These are phyloP conservation scores for Sturnus vulgaris DNA, from an alignment of 2,113 vertebrate genomes.

Conservation along the genomic window DNA sequence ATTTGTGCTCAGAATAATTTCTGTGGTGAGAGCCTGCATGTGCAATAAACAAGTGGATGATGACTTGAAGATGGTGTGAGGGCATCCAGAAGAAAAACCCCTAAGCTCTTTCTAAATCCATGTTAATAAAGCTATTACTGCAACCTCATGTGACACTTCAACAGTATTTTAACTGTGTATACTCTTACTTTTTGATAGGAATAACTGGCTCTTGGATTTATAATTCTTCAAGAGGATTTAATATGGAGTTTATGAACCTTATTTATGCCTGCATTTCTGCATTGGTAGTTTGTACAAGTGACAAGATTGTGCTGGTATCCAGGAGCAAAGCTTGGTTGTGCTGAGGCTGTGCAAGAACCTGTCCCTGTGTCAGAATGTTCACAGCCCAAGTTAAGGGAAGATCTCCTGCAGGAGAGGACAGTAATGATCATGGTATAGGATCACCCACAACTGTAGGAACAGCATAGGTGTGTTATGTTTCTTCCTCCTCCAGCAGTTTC, in stretches of 20 bases:
- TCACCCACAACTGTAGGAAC: neutral
- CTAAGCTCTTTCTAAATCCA: neutral
- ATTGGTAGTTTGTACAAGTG: neutral
- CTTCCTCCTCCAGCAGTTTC: neutral
- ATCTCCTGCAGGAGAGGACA: neutral
- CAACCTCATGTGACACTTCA: neutral
- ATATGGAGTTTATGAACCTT: neutral
- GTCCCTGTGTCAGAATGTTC: neutral
- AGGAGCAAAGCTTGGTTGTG: neutral
- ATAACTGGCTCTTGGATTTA: neutral
- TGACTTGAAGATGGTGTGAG: neutral
- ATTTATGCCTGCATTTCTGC: neutral
- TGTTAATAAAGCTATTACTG: neutral
- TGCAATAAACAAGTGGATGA: neutral
- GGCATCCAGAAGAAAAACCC: neutral
- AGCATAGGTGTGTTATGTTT: neutral
- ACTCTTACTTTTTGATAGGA: neutral
- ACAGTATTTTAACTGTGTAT: neutral
- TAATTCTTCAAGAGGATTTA: neutral
- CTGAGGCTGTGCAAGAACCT: neutral
- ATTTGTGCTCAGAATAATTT: neutral
- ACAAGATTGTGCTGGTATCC: neutral
- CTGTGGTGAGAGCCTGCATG: neutral
- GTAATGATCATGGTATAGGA: neutral
- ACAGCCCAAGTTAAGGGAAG: neutral